Conservation (phyloP, 2,113 vertebrate genomes). For the Zosterops hypoxanthus region DNA sequence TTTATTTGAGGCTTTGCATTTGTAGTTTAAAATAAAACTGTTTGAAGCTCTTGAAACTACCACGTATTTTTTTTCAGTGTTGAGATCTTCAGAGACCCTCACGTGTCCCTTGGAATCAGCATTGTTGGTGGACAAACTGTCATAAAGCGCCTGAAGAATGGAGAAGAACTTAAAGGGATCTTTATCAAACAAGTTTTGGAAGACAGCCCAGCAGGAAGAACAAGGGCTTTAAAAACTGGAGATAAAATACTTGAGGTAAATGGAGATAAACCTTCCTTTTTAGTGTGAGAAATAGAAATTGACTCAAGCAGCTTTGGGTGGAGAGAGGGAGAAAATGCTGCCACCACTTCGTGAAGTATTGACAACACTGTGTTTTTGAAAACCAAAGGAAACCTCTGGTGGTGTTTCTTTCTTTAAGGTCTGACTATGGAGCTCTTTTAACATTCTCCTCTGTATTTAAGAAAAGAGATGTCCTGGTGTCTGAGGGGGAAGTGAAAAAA, state of each 20-base stretch:
- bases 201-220: conserved; percentile 88
- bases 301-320: not conserved
- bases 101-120: conserved; percentile 91
- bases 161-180: conserved; percentile 96
- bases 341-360: not conserved
- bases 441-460: not conserved
- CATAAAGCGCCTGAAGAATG: conserved; percentile 95
- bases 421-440: not conserved
- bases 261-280: conserved; percentile 22
- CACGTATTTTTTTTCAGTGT: conserved; percentile 74
- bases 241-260: conserved; percentile 98
- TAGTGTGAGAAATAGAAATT: not conserved
- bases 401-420: not conserved
- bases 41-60: conserved; percentile 24
- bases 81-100: conserved; percentile 87
- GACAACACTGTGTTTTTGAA: not conserved
- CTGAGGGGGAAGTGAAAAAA: not conserved
- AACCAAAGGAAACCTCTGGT: not conserved
- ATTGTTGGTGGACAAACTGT: conserved; percentile 94
- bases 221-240: conserved; percentile 88
- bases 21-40: not conserved
- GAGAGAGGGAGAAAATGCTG: not conserved
- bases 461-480: not conserved
- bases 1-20: conserved; percentile 11
- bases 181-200: conserved; percentile 96